Evolutionary conservation across 1,140 invertebrate genomes (phyloP), one percentile per base, ranked within the genome.

Genomic region (Matsumurasca onukii): DNA sequence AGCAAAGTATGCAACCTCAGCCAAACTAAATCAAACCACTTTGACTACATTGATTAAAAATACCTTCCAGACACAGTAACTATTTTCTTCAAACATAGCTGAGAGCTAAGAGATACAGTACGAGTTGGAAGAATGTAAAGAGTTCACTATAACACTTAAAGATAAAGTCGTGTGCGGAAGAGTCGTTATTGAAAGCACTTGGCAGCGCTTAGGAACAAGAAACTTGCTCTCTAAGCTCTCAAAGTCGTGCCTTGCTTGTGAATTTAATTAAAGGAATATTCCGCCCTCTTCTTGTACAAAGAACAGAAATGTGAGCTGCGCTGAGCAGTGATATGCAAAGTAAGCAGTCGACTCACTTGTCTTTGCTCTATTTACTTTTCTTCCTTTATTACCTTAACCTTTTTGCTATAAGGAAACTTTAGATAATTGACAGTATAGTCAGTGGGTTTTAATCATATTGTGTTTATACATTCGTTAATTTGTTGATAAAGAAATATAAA

Each of bases 191-290:
- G 34, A 39, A 39, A 39, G 34, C 34, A 9, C 17, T 39, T 5
- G 5, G 5, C 5, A 39, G 34, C 5, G 34, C 34, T 39, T 17
- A 39, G 34, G 17, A 39, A 39, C 34, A 9, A 9, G 34, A 39
- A 39, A 39, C 34, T 39, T 39, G n/a, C 34, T 39, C 34, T 39
- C 34, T 39, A 39, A 39, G 34, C 34, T 39, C 34, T 17, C 34
- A 39, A 39, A 39, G 5, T 9, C 34, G n/a, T 17, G 5, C 34
- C 34, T 9, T 9, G 34, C 5, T 17, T 39, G 5, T 39, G 17
- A 39, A 39, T 39, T 39, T 39, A 39, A 39, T 39, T 39, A 39
- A 39, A 39, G 34, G 34, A 39, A 39, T 39, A 39, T 39, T 39
- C 5, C 34, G 34, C 17, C 17, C 17, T 39, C n/a, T n/a, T n/a